phyloP scores from a whole-genome alignment of 64 coral and sea anemone species.

The Catalaphyllia jardinei region DNA sequence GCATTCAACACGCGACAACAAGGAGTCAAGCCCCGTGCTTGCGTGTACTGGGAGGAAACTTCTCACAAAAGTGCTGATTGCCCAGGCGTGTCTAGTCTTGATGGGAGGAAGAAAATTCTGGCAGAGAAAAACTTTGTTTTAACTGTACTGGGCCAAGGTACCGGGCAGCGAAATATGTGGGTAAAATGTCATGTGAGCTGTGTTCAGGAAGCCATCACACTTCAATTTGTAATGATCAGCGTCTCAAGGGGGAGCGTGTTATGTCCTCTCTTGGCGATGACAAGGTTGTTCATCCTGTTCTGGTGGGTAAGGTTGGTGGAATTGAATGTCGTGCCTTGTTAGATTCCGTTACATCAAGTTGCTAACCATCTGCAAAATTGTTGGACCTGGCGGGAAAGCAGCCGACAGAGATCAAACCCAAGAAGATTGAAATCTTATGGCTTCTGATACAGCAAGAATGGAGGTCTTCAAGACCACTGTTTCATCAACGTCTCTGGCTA shows the following conservation, averaged over 20 bases:
- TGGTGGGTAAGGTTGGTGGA: constrained; percentile 27
- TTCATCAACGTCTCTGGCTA: constrained; percentile 31
- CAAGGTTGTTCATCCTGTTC: constrained; percentile 33
- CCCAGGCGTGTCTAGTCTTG: background rate
- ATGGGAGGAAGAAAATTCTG: background rate
- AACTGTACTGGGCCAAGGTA: background rate
- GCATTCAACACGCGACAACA: too few species aligned
- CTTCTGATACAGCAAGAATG: constrained; percentile 3
- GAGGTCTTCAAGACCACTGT: too few species aligned
- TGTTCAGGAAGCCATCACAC: background rate
- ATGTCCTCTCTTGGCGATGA: background rate
- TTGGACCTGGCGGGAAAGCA: constrained; percentile 17
- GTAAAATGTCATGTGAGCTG: background rate
- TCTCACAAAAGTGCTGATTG: too few species aligned
- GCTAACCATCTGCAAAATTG: constrained; percentile 40
- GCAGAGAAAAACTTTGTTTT: background rate
- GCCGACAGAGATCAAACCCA: constrained; percentile 25
- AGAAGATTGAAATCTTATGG: constrained; percentile 50
- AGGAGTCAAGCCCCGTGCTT: too few species aligned
- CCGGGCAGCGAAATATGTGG: background rate
- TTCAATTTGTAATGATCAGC: background rate
- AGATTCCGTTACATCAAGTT: constrained; percentile 37
- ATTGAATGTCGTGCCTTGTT: too few species aligned
- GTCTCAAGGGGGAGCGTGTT: background rate
- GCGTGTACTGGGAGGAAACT: too few species aligned